A percentile compares a stretch with the other conserved stretches of the same genome.
Conservation (phyloP, 1,140 invertebrate species). For the Reticulitermes speratus region DNA sequence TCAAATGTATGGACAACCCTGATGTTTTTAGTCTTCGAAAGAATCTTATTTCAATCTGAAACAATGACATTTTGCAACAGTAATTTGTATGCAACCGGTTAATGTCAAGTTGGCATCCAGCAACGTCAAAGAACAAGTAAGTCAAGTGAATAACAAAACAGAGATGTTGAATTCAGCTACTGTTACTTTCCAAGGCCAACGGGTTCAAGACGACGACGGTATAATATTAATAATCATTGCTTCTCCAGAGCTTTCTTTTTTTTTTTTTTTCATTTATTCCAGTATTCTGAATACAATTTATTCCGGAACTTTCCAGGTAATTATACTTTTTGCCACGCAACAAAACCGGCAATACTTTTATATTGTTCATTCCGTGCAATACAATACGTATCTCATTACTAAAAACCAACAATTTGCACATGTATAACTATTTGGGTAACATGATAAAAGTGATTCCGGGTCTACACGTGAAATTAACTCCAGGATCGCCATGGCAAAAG, state of each 20-base stretch:
- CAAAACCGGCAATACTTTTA: background rate
- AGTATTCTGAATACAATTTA: background rate
- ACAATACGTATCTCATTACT: no score
- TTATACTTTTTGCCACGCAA: background rate
- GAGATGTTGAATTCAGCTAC: background rate
- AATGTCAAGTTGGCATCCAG: background rate
- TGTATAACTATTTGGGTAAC: no score
- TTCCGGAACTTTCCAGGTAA: background rate
- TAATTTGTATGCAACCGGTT: background rate
- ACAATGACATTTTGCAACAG: background rate
- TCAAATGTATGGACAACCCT: background rate
- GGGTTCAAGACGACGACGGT: background rate
- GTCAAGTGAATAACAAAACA: background rate
- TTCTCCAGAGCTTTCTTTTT: background rate
- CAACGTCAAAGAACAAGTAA: background rate
- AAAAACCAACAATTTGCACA: no score
- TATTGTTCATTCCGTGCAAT: no score
- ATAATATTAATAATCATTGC: background rate
- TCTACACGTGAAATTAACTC: no score
- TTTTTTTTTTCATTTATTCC: background rate
- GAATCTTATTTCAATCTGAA: background rate
- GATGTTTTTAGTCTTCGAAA: background rate
- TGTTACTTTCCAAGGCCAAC: slow-evolving; percentile 8
- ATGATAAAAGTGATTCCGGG: no score
- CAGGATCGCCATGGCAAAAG: no score